These are phyloP conservation scores for Armadillidium nasatum DNA, from an alignment of 1,140 invertebrate genomes.

Conservation along the genomic window DNA sequence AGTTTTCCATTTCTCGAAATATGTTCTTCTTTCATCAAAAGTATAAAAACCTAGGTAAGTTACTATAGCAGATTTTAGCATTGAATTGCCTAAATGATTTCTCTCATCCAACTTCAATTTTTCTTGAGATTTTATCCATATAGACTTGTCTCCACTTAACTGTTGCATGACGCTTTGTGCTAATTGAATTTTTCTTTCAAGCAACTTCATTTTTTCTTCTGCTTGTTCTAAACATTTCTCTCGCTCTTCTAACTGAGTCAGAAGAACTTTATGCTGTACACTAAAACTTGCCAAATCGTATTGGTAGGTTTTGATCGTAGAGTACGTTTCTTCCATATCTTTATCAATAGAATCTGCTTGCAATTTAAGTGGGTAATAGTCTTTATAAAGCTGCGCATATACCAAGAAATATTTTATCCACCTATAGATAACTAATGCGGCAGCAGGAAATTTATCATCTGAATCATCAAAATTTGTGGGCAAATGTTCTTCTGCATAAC, in stretches of 20 bases:
- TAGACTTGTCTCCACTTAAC: constrained; percentile 32
- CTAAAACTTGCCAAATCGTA: constrained; percentile 35
- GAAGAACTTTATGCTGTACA: constrained; percentile 38
- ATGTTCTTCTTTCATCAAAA: constrained; percentile 17
- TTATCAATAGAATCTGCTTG: constrained; percentile 41
- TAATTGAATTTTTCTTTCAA: constrained; percentile 38
- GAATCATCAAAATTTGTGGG: constrained; percentile 27
- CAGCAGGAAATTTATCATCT: constrained; percentile 27
- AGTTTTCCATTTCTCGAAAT: constrained; percentile 29
- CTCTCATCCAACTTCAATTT: constrained; percentile 26
- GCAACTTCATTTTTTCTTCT: constrained; percentile 39
- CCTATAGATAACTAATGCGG: constrained; percentile 28
- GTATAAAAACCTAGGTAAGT: constrained; percentile 33
- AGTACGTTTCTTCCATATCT: constrained; percentile 38
- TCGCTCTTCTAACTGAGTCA: constrained; percentile 37
- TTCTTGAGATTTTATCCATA: constrained; percentile 35
- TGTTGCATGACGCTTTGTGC: constrained; percentile 41
- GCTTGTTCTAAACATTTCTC: constrained; percentile 38
- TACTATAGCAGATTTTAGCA: constrained; percentile 32
- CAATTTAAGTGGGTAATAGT: constrained; percentile 40
- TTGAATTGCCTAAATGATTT: constrained; percentile 33
- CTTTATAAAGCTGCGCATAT: constrained; percentile 39
- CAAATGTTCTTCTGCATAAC: constrained; percentile 29
- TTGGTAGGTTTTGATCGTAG: constrained; percentile 34
- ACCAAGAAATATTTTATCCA: constrained; percentile 40